These are phyloP conservation scores for Electrophaes corylata DNA, from an alignment of 2,888 invertebrate species.

Conservation along the genomic window DNA sequence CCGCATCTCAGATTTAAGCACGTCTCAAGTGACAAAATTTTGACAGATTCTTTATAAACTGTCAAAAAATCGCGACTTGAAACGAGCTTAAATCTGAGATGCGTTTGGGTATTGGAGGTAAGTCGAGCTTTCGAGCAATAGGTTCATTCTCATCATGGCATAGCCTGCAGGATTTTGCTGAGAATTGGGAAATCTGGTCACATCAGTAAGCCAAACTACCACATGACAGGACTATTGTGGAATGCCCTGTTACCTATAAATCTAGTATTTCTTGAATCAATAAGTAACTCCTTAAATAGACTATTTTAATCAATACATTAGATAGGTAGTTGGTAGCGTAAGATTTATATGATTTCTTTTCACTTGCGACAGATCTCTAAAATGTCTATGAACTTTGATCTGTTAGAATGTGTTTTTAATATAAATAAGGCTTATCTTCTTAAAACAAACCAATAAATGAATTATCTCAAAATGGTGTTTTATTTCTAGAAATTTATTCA, in stretches of 20 bases:
- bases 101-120: too few relatives aligned
- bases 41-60: too few relatives aligned
- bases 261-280: slow-evolving; percentile 42
- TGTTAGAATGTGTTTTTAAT: slow-evolving; percentile 74
- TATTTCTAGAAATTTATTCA: slow-evolving; percentile 45
- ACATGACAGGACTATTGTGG: slow-evolving; percentile 4
- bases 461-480: slow-evolving; percentile 74
- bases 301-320: slow-evolving; percentile 43
- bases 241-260: slow-evolving; percentile 14
- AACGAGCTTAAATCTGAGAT: too few relatives aligned
- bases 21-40: too few relatives aligned
- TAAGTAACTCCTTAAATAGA: slow-evolving; percentile 41
- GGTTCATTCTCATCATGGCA: too few relatives aligned
- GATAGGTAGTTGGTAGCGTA: slow-evolving; percentile 48
- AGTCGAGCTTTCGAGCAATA: too few relatives aligned
- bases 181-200: too few relatives aligned
- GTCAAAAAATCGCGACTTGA: too few relatives aligned
- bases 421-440: slow-evolving; percentile 79
- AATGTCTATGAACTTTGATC: slow-evolving; percentile 59
- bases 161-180: too few relatives aligned
- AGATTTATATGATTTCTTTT: slow-evolving; percentile 55
- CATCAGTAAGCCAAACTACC: too few relatives aligned
- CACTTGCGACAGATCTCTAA: slow-evolving; percentile 75
- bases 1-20: too few relatives aligned
- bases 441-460: slow-evolving; percentile 76